Evolutionary conservation across 1,140 invertebrate species (phyloP).

Genomic region (Pogonomyrmex californicus): DNA sequence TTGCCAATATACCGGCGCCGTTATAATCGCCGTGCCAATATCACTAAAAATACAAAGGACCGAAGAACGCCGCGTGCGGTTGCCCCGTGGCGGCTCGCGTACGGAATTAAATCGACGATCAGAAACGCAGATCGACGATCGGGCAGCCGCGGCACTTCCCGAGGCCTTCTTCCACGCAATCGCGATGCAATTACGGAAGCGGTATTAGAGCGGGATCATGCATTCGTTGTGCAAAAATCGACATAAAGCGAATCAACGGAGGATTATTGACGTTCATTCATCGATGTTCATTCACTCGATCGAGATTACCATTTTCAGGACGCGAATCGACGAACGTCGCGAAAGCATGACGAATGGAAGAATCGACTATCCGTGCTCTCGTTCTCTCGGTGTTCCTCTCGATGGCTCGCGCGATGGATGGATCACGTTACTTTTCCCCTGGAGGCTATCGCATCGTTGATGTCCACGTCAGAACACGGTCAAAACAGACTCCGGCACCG

Average conservation of each 20-base stretch:
- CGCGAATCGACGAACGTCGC: not conserved
- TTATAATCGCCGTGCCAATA: slow-evolving; percentile 69
- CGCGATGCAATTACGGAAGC: not conserved
- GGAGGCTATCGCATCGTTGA: not conserved
- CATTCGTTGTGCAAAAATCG: not conserved
- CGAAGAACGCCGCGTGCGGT: slow-evolving; percentile 10
- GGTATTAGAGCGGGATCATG: too few species aligned
- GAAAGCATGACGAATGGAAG: not conserved
- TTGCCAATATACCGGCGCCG: slow-evolving; percentile 30
- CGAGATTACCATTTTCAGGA: slow-evolving; percentile 31
- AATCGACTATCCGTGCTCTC: not conserved
- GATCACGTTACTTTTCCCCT: not conserved
- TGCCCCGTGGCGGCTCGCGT: slow-evolving; percentile 28
- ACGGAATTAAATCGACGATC: slow-evolving; percentile 74
- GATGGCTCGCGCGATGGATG: too few species aligned
- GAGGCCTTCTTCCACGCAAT: not conserved
- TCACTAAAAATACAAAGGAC: slow-evolving; percentile 76
- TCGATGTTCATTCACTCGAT: not conserved
- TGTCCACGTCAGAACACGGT: not conserved
- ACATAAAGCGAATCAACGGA: not conserved
- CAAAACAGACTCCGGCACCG: not conserved
- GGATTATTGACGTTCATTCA: not conserved
- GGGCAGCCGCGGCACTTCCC: too few species aligned
- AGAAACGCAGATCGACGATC: not conserved
- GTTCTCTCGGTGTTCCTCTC: not conserved